These are phyloP conservation scores for Drosophila diplacantha DNA, from an alignment of 2,888 invertebrate genomes.

Conservation along the genomic window DNA sequence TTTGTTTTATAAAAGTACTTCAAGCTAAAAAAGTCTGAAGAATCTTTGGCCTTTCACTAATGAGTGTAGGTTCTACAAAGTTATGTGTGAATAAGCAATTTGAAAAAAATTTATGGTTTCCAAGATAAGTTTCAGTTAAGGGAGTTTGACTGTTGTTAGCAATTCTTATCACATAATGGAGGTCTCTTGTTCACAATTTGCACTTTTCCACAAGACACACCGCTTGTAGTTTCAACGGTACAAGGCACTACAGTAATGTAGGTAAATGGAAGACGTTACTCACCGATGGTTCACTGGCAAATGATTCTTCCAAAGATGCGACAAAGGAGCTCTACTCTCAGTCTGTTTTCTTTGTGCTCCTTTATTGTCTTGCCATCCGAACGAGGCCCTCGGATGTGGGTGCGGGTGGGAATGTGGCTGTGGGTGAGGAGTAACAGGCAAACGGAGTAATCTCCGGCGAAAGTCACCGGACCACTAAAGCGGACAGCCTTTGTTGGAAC, in stretches of 20 bases:
- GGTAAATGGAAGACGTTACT: constrained; percentile 54
- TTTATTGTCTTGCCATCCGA: constrained; percentile 55
- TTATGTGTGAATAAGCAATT: neutral
- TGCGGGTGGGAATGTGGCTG: constrained; percentile 23
- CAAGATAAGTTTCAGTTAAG: too few species aligned
- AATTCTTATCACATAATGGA: constrained; percentile 30
- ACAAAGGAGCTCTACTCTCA: constrained; percentile 36
- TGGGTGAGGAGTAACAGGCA: constrained; percentile 24
- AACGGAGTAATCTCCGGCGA: constrained; percentile 48
- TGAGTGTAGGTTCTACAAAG: neutral
- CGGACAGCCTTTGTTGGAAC: constrained; percentile 49
- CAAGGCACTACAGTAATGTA: constrained; percentile 43
- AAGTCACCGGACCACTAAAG: constrained; percentile 56
- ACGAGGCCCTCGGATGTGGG: constrained; percentile 32
- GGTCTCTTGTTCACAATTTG: constrained; percentile 33
- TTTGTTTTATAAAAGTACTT: neutral
- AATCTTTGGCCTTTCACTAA: neutral
- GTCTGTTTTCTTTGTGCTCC: constrained; percentile 21
- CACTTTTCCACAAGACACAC: constrained; percentile 9
- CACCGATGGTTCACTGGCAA: constrained; percentile 37
- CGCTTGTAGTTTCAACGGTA: constrained; percentile 26
- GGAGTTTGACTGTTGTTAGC: constrained; percentile 3
- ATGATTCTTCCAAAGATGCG: constrained; percentile 19
- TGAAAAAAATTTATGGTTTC: neutral
- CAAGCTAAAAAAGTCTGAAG: neutral